A percentile compares a stretch with the other conserved stretches of the same genome.
These are phyloP conservation scores for Eupithecia inturbata DNA, from an alignment of 2,888 invertebrate species.

Conservation along the genomic window DNA sequence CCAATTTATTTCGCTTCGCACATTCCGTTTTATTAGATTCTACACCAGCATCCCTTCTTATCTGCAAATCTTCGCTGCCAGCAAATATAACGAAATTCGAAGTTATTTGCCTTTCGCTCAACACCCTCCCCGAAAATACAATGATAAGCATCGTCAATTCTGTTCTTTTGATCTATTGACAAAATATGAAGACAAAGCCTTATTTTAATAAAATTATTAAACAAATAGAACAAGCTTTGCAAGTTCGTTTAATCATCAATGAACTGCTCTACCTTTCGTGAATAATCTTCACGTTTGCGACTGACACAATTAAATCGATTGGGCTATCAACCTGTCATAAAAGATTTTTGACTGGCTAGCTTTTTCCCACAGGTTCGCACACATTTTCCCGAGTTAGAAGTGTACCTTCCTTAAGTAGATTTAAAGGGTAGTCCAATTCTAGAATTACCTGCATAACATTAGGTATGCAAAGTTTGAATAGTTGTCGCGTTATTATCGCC, in stretches of 20 bases:
- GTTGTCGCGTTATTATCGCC: background rate
- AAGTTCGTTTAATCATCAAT: background rate
- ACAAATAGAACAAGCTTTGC: background rate
- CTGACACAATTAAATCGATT: background rate
- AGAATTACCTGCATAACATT: no score
- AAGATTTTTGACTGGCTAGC: background rate
- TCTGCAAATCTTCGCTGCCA: constrained; percentile 64
- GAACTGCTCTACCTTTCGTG: background rate
- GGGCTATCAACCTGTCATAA: background rate
- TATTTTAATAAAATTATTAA: background rate
- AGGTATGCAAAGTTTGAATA: background rate
- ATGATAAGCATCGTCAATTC: constrained; percentile 56
- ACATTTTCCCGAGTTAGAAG: background rate
- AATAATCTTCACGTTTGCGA: background rate
- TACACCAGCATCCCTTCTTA: constrained; percentile 60
- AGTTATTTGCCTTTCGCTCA: constrained; percentile 64
- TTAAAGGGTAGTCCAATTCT: background rate
- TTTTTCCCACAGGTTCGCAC: background rate
- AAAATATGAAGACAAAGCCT: background rate
- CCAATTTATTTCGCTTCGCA: constrained; percentile 61
- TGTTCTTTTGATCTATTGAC: constrained; percentile 34
- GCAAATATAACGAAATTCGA: constrained; percentile 73
- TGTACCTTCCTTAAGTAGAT: background rate
- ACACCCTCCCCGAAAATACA: constrained; percentile 52
- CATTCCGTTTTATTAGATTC: constrained; percentile 69